These are phyloP conservation scores for Zophobas atratus DNA, from an alignment of 1,140 invertebrate genomes.

Conservation along the genomic window DNA sequence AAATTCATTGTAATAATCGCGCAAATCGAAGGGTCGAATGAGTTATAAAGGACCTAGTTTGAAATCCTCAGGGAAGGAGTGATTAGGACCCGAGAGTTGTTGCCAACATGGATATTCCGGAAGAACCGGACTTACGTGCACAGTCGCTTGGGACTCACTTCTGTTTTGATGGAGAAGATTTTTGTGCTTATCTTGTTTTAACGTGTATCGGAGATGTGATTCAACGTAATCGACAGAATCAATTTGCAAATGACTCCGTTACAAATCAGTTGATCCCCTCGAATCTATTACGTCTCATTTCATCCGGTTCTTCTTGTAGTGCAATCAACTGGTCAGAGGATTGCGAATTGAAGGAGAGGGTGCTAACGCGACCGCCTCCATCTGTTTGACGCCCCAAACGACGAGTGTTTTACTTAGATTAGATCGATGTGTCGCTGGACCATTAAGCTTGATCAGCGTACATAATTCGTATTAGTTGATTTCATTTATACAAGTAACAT, in stretches of 20 bases:
- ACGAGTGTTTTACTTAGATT: slow-evolving; percentile 55
- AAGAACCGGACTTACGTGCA: slow-evolving; percentile 36
- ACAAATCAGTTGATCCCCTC: slow-evolving; percentile 51
- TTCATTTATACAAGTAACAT: neutral
- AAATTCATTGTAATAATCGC: slow-evolving; percentile 34
- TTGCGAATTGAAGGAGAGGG: slow-evolving; percentile 36
- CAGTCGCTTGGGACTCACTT: slow-evolving; percentile 18
- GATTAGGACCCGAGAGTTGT: slow-evolving; percentile 29
- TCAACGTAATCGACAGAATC: slow-evolving; percentile 53
- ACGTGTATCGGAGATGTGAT: slow-evolving; percentile 1
- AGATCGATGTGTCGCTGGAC: slow-evolving; percentile 54
- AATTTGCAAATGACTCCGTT: slow-evolving; percentile 59
- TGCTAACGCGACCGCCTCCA: slow-evolving; percentile 53
- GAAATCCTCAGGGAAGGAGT: slow-evolving; percentile 29
- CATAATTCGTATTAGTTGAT: slow-evolving; percentile 28
- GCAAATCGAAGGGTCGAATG: slow-evolving; percentile 26
- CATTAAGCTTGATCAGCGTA: slow-evolving; percentile 53
- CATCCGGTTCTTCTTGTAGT: slow-evolving; percentile 41
- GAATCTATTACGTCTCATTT: slow-evolving; percentile 52
- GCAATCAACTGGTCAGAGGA: slow-evolving; percentile 39
- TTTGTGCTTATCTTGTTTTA: slow-evolving; percentile 20
- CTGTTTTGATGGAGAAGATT: slow-evolving; percentile 37
- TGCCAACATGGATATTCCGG: slow-evolving; percentile 38
- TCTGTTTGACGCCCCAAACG: slow-evolving; percentile 52
- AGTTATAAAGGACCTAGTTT: slow-evolving; percentile 35